A percentile compares a stretch with the other conserved stretches of the same genome.
phyloP scores from a whole-genome alignment of 1,140 invertebrate genomes.

The Chrysomallon squamiferum region DNA sequence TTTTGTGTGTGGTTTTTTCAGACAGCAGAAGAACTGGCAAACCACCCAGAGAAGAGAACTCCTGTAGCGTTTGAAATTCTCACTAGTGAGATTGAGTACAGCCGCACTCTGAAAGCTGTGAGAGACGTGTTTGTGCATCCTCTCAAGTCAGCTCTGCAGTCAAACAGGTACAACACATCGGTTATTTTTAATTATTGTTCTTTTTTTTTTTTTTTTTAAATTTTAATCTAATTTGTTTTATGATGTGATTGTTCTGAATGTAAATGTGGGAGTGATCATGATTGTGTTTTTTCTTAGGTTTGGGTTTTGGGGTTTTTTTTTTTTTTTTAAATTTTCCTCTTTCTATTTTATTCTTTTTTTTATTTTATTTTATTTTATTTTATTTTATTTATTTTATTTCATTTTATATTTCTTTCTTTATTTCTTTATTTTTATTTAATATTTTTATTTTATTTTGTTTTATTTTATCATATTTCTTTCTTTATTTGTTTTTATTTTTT shows the following conservation, averaged over 20 bases:
- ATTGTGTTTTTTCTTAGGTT: neutral
- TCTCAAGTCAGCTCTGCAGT: slow-evolving; percentile 41
- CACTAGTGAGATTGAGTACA: slow-evolving; percentile 47
- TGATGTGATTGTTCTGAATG: neutral
- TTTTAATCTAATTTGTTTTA: slow-evolving; percentile 2
- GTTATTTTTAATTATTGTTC: neutral
- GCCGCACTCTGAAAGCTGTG: slow-evolving; percentile 36
- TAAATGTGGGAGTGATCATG: neutral
- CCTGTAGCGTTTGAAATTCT: slow-evolving; percentile 47
- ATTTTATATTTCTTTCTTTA: too few relatives aligned
- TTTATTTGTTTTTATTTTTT: too few relatives aligned
- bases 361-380: too few relatives aligned
- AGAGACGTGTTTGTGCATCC: slow-evolving; percentile 45
- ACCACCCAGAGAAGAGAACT: slow-evolving; percentile 48
- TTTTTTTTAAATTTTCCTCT: too few relatives aligned
- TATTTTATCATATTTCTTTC: too few relatives aligned
- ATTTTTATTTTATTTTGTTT: too few relatives aligned
- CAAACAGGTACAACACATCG: slow-evolving; percentile 47
- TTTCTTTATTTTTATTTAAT: too few relatives aligned
- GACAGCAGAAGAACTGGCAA: slow-evolving; percentile 33
- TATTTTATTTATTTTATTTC: too few relatives aligned
- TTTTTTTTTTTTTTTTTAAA: slow-evolving; percentile 1
- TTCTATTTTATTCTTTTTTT: too few relatives aligned
- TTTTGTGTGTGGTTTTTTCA: too few relatives aligned
- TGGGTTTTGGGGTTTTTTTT: too few relatives aligned